These are phyloP conservation scores for Cyclopterus lumpus DNA, from an alignment of 2,797 vertebrate genomes.

Conservation along the genomic window DNA sequence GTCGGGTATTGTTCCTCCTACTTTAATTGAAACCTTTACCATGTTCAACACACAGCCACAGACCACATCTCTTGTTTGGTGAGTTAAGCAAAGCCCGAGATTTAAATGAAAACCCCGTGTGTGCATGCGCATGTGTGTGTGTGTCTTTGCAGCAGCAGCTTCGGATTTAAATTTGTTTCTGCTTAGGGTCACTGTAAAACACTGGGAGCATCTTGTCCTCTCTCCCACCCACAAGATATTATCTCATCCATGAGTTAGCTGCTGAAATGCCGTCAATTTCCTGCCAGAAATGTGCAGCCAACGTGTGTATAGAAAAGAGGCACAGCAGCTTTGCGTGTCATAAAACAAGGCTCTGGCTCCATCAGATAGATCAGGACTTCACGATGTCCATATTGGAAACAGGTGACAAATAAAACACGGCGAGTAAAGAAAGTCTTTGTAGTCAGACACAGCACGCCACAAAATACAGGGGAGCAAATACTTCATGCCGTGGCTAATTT, in stretches of 20 bases:
- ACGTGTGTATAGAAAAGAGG: conserved; percentile 75
- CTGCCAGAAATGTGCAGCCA: conserved; percentile 84
- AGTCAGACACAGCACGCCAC: conserved; percentile 72
- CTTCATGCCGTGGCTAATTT: conserved; percentile 72
- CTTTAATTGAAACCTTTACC: conserved; percentile 82
- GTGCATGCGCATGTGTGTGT: conserved; percentile 39
- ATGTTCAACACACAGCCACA: conserved; percentile 81
- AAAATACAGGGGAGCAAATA: conserved; percentile 72
- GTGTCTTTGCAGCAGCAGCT: conserved; percentile 65
- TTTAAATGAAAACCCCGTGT: conserved; percentile 82
- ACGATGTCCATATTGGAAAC: conserved; percentile 83
- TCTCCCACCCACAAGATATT: conserved; percentile 83
- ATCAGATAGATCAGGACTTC: conserved; percentile 73
- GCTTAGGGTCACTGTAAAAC: conserved; percentile 80
- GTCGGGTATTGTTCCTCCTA: conserved; percentile 73
- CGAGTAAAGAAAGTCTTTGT: conserved; percentile 78
- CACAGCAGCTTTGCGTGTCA: conserved; percentile 76
- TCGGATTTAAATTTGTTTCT: conserved; percentile 75
- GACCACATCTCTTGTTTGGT: conserved; percentile 82
- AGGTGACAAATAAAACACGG: conserved; percentile 84
- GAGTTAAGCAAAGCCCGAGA: conserved; percentile 80
- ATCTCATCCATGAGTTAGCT: conserved; percentile 84
- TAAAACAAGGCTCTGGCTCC: conserved; percentile 70
- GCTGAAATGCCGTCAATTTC: conserved; percentile 81
- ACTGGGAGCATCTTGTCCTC: conserved; percentile 81